Conservation (phyloP, 2,113 vertebrate species). For the Nannospalax galili region DNA sequence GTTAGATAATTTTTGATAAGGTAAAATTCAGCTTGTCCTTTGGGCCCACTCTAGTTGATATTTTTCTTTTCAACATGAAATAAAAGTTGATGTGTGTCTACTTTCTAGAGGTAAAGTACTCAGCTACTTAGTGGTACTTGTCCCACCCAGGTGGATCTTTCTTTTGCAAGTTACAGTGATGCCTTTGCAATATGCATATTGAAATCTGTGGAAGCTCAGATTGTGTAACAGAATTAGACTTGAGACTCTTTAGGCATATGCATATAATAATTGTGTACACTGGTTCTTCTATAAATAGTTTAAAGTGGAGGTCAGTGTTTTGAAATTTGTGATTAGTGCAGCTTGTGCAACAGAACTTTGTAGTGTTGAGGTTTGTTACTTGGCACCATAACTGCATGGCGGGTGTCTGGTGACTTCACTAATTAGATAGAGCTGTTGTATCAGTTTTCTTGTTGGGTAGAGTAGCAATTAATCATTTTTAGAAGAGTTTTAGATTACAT, state of each 20-base stretch:
- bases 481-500: constrained; percentile 87
- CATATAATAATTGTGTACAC: constrained; percentile 13
- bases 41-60: not conserved
- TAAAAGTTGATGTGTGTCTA: constrained; percentile 10
- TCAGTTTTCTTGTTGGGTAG: constrained; percentile 87
- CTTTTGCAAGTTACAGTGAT: constrained; percentile 42
- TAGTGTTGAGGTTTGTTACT: constrained; percentile 58
- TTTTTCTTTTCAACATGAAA: constrained; percentile 54
- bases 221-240: constrained; percentile 40
- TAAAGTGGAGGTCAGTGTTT: constrained; percentile 42
- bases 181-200: not conserved
- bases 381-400: constrained; percentile 71
- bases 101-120: constrained; percentile 8
- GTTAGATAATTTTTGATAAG: constrained; percentile 50
- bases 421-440: constrained; percentile 86
- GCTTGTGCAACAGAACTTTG: constrained; percentile 58
- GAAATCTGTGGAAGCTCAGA: constrained; percentile 29
- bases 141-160: constrained; percentile 9
- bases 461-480: constrained; percentile 87
- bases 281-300: constrained; percentile 1
- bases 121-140: constrained; percentile 16
- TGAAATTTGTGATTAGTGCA: constrained; percentile 54
- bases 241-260: constrained; percentile 24
- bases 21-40: constrained; percentile 50
- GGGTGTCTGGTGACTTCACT: constrained; percentile 83